Conservation (phyloP, 2,113 vertebrate species). For the Fregetta grallaria region DNA sequence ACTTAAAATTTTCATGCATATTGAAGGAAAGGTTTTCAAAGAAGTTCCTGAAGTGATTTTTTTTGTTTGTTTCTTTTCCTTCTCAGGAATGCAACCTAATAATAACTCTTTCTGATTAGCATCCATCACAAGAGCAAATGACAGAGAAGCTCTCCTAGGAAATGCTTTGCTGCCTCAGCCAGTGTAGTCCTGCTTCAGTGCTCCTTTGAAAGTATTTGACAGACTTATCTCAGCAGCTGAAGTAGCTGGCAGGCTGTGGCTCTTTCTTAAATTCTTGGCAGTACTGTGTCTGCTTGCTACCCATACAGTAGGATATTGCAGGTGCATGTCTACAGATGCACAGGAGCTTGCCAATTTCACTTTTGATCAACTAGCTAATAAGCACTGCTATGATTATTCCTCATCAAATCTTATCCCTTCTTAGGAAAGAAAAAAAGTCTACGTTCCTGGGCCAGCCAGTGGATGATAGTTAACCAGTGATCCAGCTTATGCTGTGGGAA, state of each 20-base stretch:
- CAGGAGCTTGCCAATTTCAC: neutral
- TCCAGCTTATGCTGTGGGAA: neutral
- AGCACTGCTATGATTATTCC: neutral
- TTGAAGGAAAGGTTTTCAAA: neutral
- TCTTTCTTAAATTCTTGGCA: neutral
- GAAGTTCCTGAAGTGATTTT: neutral
- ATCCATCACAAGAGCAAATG: neutral
- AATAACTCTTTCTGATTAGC: neutral
- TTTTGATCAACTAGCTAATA: neutral
- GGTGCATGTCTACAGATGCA: neutral
- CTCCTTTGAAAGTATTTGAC: neutral
- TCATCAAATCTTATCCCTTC: neutral
- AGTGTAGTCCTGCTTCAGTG: neutral
- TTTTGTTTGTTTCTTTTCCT: neutral
- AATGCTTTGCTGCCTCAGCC: neutral
- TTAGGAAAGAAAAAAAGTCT: neutral
- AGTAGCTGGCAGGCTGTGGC: neutral
- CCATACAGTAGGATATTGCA: neutral
- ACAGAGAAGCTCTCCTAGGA: neutral
- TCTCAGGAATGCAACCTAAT: neutral
- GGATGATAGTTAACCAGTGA: neutral
- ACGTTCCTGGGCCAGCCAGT: neutral
- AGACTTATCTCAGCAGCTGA: neutral
- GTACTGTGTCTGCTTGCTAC: neutral
- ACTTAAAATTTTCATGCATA: neutral